These are phyloP conservation scores for Cricetomys ansorgei DNA, from an alignment of 2,113 vertebrate species.

Conservation along the genomic window DNA sequence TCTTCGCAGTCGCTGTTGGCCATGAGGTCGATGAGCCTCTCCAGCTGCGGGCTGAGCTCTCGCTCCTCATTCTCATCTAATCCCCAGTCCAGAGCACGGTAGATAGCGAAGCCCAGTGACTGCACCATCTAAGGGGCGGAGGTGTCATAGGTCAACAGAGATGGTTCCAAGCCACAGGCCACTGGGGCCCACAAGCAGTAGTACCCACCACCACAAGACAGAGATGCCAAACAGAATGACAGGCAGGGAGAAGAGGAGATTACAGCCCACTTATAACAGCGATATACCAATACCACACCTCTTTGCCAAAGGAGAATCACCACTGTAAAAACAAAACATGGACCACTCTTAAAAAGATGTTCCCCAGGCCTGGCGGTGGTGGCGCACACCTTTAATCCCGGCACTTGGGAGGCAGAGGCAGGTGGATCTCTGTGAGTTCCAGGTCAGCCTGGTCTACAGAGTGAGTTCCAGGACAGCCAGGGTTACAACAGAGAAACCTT, in stretches of 20 bases:
- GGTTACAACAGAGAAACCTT: too few species aligned
- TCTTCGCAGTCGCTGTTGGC: constrained; percentile 84
- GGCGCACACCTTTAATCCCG: too few species aligned
- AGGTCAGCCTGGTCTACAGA: too few species aligned
- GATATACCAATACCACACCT: neutral
- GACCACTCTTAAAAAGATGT: neutral
- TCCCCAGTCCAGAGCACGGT: constrained; percentile 97
- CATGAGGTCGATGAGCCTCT: constrained; percentile 97
- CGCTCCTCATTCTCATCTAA: constrained; percentile 96
- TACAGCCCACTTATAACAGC: neutral
- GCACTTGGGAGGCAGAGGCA: too few species aligned
- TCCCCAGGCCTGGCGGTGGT: too few species aligned
- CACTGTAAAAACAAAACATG: rapidly evolving
- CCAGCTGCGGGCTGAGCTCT: constrained; percentile 94
- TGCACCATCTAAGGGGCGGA: constrained; percentile 91
- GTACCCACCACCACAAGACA: neutral
- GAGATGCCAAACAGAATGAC: neutral
- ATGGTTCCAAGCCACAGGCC: rapidly evolving
- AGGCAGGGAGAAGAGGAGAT: neutral
- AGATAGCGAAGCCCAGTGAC: constrained; percentile 95
- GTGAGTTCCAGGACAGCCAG: too few species aligned
- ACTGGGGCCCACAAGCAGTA: neutral
- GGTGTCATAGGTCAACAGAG: neutral
- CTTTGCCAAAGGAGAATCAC: neutral
- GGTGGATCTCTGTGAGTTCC: too few species aligned